phyloP scores from a whole-genome alignment of 2,113 vertebrate genomes.

The Lamprotornis superbus region DNA sequence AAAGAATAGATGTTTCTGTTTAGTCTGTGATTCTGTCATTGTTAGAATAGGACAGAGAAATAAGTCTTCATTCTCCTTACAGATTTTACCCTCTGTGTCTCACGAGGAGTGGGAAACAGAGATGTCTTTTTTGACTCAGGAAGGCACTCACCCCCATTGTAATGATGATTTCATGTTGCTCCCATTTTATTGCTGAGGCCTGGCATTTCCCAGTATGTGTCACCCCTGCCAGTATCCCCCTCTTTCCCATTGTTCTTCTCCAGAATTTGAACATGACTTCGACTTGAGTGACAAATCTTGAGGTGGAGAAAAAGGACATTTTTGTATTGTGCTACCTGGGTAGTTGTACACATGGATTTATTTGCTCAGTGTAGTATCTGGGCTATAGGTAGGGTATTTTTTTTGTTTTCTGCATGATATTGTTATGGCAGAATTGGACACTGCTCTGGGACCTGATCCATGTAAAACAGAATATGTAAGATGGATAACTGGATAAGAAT shows the following conservation, averaged over 20 bases:
- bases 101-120: not conserved
- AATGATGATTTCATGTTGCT: constrained; percentile 26
- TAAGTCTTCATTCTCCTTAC: not conserved
- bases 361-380: not conserved
- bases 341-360: not conserved
- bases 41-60: not conserved
- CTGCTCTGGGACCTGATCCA: not conserved
- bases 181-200: constrained; percentile 12
- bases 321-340: not conserved
- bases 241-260: constrained; percentile 7
- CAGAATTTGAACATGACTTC: not conserved
- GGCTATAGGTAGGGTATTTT: not conserved
- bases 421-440: not conserved
- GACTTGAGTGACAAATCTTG: not conserved
- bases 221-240: not conserved
- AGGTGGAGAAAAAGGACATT: not conserved
- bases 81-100: not conserved
- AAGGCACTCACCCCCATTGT: constrained; percentile 10
- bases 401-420: not conserved
- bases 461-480: not conserved
- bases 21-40: not conserved
- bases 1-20: not conserved
- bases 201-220: constrained; percentile 38
- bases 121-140: not conserved
- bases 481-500: not conserved